A percentile compares a stretch with the other conserved stretches of the same genome.
Evolutionary conservation across 2,113 vertebrate species (phyloP).

Genomic region (Bambusicola thoracicus): DNA sequence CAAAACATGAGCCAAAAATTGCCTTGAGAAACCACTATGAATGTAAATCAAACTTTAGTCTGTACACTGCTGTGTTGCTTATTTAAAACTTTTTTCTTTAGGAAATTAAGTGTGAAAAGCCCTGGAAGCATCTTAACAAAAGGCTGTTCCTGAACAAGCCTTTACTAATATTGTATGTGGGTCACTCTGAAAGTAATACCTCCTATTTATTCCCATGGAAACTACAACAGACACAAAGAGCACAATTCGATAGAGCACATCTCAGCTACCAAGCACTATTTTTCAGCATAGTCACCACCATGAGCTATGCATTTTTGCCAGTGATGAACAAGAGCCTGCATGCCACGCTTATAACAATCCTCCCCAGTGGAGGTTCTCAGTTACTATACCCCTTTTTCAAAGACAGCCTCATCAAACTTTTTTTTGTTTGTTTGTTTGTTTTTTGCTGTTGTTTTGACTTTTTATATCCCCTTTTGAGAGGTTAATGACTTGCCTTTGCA

Average conservation of each 20-base stretch:
- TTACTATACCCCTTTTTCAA: too few species aligned
- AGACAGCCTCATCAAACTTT: too few species aligned
- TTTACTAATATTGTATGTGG: background rate
- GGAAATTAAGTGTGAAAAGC: background rate
- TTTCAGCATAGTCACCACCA: too few species aligned
- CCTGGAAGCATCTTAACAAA: background rate
- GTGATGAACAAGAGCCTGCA: too few species aligned
- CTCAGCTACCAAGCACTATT: too few species aligned
- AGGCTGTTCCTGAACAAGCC: background rate
- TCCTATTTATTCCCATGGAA: too few species aligned
- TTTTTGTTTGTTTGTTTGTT: background rate
- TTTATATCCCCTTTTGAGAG: background rate
- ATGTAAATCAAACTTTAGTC: background rate
- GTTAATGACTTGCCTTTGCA: background rate
- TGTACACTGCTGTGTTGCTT: background rate
- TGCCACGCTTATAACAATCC: too few species aligned
- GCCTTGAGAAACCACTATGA: background rate
- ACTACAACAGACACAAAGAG: too few species aligned
- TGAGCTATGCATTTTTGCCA: too few species aligned
- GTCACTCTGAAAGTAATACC: too few species aligned
- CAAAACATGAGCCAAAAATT: background rate
- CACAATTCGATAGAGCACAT: too few species aligned
- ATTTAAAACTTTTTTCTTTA: background rate
- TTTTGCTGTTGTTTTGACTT: background rate
- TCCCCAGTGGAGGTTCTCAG: too few species aligned